Evolutionary conservation across 2,797 vertebrate genomes (phyloP).

Genomic region (Aldrovandia affinis): DNA sequence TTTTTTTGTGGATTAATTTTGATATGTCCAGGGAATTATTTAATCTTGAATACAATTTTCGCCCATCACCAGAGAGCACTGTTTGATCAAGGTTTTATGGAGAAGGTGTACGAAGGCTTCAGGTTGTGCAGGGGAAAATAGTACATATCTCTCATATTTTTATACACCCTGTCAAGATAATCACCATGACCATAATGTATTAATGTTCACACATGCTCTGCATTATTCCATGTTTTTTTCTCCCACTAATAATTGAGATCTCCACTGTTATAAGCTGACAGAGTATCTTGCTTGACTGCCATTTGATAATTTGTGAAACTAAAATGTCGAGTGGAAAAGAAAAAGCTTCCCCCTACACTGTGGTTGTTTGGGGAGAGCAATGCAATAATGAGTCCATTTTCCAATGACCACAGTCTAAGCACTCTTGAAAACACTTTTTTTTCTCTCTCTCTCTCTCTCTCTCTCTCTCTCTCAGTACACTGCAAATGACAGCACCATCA

Average conservation of each 20-base stretch:
- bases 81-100: conserved; percentile 49
- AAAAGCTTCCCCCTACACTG: not conserved
- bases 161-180: not conserved
- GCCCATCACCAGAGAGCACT: conserved; percentile 46
- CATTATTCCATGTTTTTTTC: too few relatives aligned
- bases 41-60: conserved; percentile 60
- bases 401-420: not conserved
- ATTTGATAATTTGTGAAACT: not conserved
- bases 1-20: conserved; percentile 60
- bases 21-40: conserved; percentile 55
- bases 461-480: not conserved
- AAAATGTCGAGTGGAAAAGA: not conserved
- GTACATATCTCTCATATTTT: not conserved
- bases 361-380: not conserved
- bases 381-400: not conserved
- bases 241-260: too few relatives aligned
- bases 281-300: not conserved
- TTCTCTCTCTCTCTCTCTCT: not conserved
- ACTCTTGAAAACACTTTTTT: not conserved
- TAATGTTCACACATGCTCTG: not conserved
- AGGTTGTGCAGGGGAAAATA: not conserved
- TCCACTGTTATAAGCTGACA: not conserved
- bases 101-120: not conserved
- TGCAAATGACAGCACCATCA: not conserved
- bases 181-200: not conserved